These are phyloP conservation scores for Phenacoccus solenopsis DNA, from an alignment of 1,140 invertebrate genomes.

Conservation along the genomic window DNA sequence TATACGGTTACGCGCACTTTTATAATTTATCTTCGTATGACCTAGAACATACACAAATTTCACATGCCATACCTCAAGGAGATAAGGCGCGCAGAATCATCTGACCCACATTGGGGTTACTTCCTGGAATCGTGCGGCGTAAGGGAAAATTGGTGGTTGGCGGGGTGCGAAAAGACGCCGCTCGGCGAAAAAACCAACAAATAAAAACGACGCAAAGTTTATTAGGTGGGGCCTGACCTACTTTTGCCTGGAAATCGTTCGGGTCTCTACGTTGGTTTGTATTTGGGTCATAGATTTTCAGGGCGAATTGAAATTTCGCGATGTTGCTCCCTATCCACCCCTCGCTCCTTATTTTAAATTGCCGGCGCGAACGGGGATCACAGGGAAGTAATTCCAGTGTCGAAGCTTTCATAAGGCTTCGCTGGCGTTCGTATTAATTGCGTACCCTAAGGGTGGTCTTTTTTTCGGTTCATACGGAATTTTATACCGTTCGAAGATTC, in stretches of 20 bases:
- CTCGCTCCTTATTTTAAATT: no score
- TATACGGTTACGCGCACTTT: background rate
- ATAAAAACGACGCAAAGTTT: background rate
- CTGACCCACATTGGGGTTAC: constrained; percentile 7
- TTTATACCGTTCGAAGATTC: no score
- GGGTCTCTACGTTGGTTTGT: background rate
- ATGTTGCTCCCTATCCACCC: no score
- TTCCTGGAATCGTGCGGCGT: background rate
- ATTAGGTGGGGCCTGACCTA: constrained; percentile 12
- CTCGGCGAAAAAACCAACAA: background rate
- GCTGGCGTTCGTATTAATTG: no score
- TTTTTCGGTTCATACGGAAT: no score
- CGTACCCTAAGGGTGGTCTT: no score
- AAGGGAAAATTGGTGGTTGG: background rate
- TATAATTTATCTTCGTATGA: constrained; percentile 8
- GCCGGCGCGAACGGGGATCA: no score
- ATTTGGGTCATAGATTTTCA: constrained; percentile 13
- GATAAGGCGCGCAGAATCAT: constrained; percentile 10
- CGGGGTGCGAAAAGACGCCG: background rate
- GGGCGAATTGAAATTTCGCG: constrained; percentile 7
- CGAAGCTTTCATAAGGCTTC: no score
- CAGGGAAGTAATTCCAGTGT: no score
- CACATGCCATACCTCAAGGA: background rate
- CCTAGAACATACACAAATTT: constrained; percentile 13
- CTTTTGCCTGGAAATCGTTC: constrained; percentile 1